Conservation (phyloP, 2,113 vertebrate genomes). For the Pleuronectes platessa region DNA sequence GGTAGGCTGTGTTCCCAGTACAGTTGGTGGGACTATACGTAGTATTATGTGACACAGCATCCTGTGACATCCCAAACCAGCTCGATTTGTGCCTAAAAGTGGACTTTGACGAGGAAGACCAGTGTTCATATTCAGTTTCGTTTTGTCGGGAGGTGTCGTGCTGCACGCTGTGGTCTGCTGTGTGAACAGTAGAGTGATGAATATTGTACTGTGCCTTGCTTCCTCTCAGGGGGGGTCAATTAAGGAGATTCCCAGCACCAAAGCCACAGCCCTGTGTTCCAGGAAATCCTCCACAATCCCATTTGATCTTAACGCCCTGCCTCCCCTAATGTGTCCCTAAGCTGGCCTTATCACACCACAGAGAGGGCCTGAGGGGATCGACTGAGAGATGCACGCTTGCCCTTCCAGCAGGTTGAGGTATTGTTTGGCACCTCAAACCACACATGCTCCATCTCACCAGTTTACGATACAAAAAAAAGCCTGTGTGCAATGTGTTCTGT, state of each 20-base stretch:
- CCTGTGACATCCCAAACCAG: too few species aligned
- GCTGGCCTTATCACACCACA: constrained; percentile 66
- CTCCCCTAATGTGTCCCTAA: constrained; percentile 72
- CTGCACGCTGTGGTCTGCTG: constrained; percentile 9
- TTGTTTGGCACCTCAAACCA: background rate
- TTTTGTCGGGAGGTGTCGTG: background rate
- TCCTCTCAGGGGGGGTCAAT: constrained; percentile 43
- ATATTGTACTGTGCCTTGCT: constrained; percentile 46
- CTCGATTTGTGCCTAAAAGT: background rate
- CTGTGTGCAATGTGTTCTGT: too few species aligned
- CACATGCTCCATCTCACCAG: background rate
- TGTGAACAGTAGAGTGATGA: constrained; percentile 32
- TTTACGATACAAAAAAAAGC: too few species aligned
- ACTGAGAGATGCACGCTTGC: constrained; percentile 24
- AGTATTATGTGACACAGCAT: background rate
- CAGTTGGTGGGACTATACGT: background rate
- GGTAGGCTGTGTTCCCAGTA: background rate
- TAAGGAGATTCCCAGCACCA: constrained; percentile 67
- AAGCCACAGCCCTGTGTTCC: constrained; percentile 57
- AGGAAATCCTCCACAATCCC: constrained; percentile 73
- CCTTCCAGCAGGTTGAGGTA: background rate
- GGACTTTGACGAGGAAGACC: background rate
- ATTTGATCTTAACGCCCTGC: constrained; percentile 70
- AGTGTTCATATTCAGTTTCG: constrained; percentile 3
- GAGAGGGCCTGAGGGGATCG: constrained; percentile 39